Base-by-base conservation (phyloP, 2,113 vertebrate species). In the Pseudonaja textilis region DNA sequence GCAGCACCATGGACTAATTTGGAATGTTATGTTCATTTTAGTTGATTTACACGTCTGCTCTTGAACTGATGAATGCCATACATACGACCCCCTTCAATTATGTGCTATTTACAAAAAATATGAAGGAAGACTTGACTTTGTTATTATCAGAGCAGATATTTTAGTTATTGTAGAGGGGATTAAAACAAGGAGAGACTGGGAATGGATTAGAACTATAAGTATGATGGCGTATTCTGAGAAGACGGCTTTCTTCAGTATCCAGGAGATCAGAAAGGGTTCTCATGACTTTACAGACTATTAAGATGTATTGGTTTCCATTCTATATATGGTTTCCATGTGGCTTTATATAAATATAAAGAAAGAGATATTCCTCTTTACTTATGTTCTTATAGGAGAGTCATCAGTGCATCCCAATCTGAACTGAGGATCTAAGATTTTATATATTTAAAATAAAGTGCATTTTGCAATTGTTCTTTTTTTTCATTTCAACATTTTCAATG, bases 51-150 rank as follows among this genome's bases (percentile, higher is more conserved):
- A 59, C 90, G 95, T 92, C 89, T 96, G 91, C 9, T 89, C 92
- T 91, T 95, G 74, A 94, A 29, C 11, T 94, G 93, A 92, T 94
- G 92, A 96, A 96, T 93, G 8, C 93, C 90, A 95, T 95, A 42
- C 90, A 96, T 94, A 92, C 25, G n/a, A 94, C 93, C 91, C 20
- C 26, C 18, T 94, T 55, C 61, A 89, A 92, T 87, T 92, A 20
- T 50, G 45, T 89, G 50, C 52, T 94, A 92, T 91, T 96, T 94
- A 39, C 25, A 90, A 57, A 50, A 52, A 50, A 50, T 93, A 87
- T 93, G 92, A 95, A 55, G 61, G 0, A 16, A 90, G 93, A n/a
- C 90, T 95, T 96, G 93, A 29, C 92, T 96, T 96, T 96, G 92
- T 95, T 90, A 94, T 94, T 87, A 42, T 20, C 34, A 0, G 87